Base-by-base conservation (phyloP, 53 echinoderm and acorn worm species). In the Pentamera pediparva region DNA sequence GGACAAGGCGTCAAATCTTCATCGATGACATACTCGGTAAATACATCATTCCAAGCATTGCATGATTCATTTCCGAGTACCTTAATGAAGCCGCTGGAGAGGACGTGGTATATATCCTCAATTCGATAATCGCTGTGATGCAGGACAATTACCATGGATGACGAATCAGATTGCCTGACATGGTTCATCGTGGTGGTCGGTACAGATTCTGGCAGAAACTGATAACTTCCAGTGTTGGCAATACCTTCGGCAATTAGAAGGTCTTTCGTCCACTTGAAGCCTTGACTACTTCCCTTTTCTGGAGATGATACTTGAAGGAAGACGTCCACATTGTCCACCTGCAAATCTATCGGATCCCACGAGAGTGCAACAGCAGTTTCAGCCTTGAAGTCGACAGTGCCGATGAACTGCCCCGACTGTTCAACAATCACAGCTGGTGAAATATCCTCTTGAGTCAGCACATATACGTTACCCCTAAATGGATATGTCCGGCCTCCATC, bases 381-480 rank as follows among this genome's bases (percentile, higher is more conserved):
- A 18, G 17, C 31, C 10, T 28, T 27, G 61, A 57, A 59, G 13
- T 73, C 36, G 26, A 79, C 41, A 36, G 39, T 17, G 22, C 28
- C 47, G 2, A 5, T 31, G 25, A 45, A 11, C 18, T 39, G 18
- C 9, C 15, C 67, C 32, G 19, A 6, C 56, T 79, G 62, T 37
- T 79, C 6, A 19, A 81, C 76, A 15, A 21, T 56, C 3, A 81
- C 2, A 12, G 65, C 32, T 35, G 85, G 69, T 8, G 35, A 32
- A 41, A 84, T 18, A 35, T 79, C 74, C 38, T 84, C 61, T 78
- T 79, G 61, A 20, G 85, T 57, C 36, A 74, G 62, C 12, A 86
- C 51, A 51, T 85, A 85, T 18, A 85, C 71, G 8, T 61, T 64
- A 3, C 86, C 86, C 37, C 75, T 54, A 41, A 74, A 81, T 29